Evolutionary conservation across 1,140 invertebrate species (phyloP), one percentile per base, ranked within the genome.

Genomic region (Dreissena rostriformis): DNA sequence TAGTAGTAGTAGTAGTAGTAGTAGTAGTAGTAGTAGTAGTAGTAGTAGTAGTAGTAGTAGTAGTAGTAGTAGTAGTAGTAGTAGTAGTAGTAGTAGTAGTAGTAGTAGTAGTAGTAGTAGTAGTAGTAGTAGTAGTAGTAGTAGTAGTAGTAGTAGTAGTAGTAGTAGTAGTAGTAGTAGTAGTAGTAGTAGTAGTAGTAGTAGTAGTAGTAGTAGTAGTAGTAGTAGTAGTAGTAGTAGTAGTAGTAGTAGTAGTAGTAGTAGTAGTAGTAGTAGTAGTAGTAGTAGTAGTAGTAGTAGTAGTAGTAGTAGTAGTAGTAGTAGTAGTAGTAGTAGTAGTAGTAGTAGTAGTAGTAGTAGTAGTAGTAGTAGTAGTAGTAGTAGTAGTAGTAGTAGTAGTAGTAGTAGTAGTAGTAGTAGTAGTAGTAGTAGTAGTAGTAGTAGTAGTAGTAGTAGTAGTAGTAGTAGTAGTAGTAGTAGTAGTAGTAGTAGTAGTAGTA

Each of bases 1-100:
- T 57, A 57, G 55, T 57, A 57, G 55, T 57, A 57, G 55, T 57
- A 57, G 55, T 57, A 57, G 55, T 57, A 57, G 55, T 57, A 57
- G 55, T 57, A 57, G 55, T 57, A 57, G 55, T 57, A 57, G 55
- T 57, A 57, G 55, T 57, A 57, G 55, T 57, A 57, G 55, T 57
- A 57, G 55, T 57, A 57, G 55, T 57, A 57, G 55, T 57, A 57
- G 55, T 57, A 57, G 55, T 57, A 57, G 55, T 57, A 57, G 55
- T 57, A 57, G 55, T 57, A 57, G 55, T 57, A 57, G 55, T 57
- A 57, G 55, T 57, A 57, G 55, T 57, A 57, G 55, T 57, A 57
- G 55, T 57, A 57, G 55, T 57, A 57, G 55, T 57, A 57, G 55
- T 57, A 57, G 55, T 57, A 57, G 55, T 57, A 57, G 55, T 57